Conservation (phyloP, 2,797 vertebrate species). For the Nyctalus aviator region DNA sequence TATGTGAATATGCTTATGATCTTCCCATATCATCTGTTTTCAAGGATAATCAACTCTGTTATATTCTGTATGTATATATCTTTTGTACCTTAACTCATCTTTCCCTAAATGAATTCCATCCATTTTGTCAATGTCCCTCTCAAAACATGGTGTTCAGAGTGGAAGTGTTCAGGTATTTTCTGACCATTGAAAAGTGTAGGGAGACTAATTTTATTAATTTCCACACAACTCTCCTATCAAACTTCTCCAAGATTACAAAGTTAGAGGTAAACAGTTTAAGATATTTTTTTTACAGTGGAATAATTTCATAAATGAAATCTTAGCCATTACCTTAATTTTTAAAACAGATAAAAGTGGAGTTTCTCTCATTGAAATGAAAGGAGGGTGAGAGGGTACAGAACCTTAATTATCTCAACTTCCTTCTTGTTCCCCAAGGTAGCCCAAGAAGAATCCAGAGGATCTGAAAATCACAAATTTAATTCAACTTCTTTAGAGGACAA, state of each 20-base stretch:
- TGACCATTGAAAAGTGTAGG: neutral
- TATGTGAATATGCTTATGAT: slow-evolving; percentile 25
- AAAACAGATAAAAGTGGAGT: slow-evolving; percentile 25
- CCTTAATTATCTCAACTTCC: slow-evolving; percentile 28
- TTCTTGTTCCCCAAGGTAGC: neutral
- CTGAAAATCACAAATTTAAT: neutral
- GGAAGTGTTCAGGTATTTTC: slow-evolving; percentile 13
- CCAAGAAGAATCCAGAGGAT: slow-evolving; percentile 34
- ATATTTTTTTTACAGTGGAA: neutral
- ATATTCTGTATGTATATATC: neutral
- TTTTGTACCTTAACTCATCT: neutral
- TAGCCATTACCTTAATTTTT: slow-evolving; percentile 25
- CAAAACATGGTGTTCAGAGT: neutral
- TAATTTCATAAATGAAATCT: slow-evolving; percentile 56
- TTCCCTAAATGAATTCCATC: neutral
- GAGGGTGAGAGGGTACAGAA: neutral
- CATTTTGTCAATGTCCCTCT: slow-evolving; percentile 4
- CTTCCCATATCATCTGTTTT: neutral
- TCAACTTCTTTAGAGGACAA: neutral
- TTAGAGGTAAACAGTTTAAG: neutral
- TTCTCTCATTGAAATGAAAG: slow-evolving; percentile 27
- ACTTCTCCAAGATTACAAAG: neutral
- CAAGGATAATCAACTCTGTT: neutral
- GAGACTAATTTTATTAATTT: slow-evolving; percentile 41
- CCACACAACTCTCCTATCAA: neutral